Conservation (phyloP, 2,888 invertebrate species). For the Lapara coniferarum region DNA sequence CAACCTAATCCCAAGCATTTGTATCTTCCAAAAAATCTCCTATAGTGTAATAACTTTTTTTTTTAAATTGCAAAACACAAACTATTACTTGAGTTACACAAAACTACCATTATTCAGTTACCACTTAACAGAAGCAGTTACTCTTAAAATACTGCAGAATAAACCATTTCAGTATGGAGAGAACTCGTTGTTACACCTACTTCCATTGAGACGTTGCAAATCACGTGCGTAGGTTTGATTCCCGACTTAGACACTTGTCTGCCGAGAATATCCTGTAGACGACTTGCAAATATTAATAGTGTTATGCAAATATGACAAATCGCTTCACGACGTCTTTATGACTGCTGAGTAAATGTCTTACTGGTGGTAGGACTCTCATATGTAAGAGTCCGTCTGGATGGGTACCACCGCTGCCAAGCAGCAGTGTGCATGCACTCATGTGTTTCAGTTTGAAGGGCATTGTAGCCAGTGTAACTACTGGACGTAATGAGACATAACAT, state of each 20-base stretch:
- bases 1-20: too few relatives aligned
- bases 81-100: background rate
- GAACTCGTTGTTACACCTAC: constrained; percentile 52
- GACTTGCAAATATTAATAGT: constrained; percentile 68
- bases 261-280: constrained; percentile 52
- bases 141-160: constrained; percentile 16
- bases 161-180: constrained; percentile 24
- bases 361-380: too few relatives aligned
- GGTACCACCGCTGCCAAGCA: too few relatives aligned
- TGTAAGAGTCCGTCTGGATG: too few relatives aligned
- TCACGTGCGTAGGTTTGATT: constrained; percentile 76
- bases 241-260: constrained; percentile 62
- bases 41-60: too few relatives aligned
- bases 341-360: constrained; percentile 29
- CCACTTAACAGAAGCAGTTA: background rate
- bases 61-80: background rate
- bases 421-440: too few relatives aligned
- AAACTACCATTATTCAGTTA: background rate
- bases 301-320: constrained; percentile 67
- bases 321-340: constrained; percentile 41
- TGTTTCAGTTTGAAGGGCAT: too few relatives aligned
- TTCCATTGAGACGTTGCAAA: constrained; percentile 65
- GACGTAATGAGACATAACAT: too few relatives aligned
- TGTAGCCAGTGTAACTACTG: too few relatives aligned
- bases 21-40: too few relatives aligned